Evolutionary conservation across 2,113 vertebrate genomes (phyloP), one percentile per base, ranked within the genome.

Genomic region (Chaetodon auriga): DNA sequence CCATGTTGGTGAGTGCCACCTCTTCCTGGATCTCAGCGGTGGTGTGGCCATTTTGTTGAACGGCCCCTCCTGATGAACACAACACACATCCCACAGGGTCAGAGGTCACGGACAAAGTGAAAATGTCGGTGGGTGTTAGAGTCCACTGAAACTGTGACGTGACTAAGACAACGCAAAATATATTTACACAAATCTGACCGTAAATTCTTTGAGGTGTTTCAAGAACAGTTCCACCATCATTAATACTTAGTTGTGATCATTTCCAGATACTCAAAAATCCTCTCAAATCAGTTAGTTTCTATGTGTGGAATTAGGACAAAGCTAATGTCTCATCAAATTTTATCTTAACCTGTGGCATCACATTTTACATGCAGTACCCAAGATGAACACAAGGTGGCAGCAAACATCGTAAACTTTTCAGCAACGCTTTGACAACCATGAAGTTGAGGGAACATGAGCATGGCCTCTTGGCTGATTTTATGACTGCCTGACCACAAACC

Each of bases 21-120:
- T 99, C 98, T 79, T 99, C 98, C 78, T 97, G 98, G 90, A 99
- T 97, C 95, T 98, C 98, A 0, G 97, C 91, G 0, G 96, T 96
- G 65, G 96, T 96, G 93, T 98, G 98, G 51, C 98, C 98, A 0
- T 99, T 99, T 77, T 98, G 97, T 89, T 97, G 95, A 82, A 97
- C 63, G 69, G 96, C 92, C 0, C 96, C 96, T 0, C 98, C 98
- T 99, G 87, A 12, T 2, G 89, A 83, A 84, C 35, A 86, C 46
- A 64, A 79, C 5, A 64, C 53, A 77, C 25, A 73, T 8, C 7
- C 11, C 30, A 79, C 45, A 43, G n/a, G 51, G 43, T 83, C 65
- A 81, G 36, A 69, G 25, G 45, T 65, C 38, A 60, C 1, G 46
- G 15, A 73, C 49, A 70, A 41, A 49, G 7, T 7, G 8, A 36